phyloP scores from a whole-genome alignment of 2,797 vertebrate species.

The Crenuchus spilurus region DNA sequence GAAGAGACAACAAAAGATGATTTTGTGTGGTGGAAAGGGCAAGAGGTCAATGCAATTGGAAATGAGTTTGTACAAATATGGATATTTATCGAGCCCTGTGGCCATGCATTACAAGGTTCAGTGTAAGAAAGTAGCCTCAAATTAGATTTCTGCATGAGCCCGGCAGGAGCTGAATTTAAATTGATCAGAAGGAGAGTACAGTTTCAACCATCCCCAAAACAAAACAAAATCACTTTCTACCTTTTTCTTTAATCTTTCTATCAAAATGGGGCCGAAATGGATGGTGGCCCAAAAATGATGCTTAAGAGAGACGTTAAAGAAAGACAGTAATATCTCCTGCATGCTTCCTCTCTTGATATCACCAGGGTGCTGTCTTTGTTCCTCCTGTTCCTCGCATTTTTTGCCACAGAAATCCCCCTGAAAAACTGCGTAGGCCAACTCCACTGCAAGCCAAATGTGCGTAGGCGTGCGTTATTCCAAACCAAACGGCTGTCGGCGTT shows the following conservation, averaged over 20 bases:
- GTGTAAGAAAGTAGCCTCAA: background rate
- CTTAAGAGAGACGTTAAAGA: background rate
- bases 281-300: background rate
- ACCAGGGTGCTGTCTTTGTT: conserved; percentile 64
- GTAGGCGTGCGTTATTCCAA: conserved; percentile 69
- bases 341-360: conserved; percentile 20
- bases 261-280: background rate
- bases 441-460: conserved; percentile 52
- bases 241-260: background rate
- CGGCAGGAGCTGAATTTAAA: background rate
- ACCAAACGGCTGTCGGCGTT: conserved; percentile 40
- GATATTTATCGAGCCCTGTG: conserved; percentile 4
- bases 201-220: background rate
- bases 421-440: conserved; percentile 48
- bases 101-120: background rate
- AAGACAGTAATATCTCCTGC: background rate
- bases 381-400: conserved; percentile 49
- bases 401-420: conserved; percentile 32
- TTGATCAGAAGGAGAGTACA: background rate
- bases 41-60: background rate
- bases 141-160: background rate
- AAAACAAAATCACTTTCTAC: background rate
- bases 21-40: conserved; percentile 3
- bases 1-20: conserved; percentile 2
- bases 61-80: conserved; percentile 10